These are phyloP conservation scores for Trypoxylon attenuatum DNA, from an alignment of 2,888 invertebrate genomes.

Conservation along the genomic window DNA sequence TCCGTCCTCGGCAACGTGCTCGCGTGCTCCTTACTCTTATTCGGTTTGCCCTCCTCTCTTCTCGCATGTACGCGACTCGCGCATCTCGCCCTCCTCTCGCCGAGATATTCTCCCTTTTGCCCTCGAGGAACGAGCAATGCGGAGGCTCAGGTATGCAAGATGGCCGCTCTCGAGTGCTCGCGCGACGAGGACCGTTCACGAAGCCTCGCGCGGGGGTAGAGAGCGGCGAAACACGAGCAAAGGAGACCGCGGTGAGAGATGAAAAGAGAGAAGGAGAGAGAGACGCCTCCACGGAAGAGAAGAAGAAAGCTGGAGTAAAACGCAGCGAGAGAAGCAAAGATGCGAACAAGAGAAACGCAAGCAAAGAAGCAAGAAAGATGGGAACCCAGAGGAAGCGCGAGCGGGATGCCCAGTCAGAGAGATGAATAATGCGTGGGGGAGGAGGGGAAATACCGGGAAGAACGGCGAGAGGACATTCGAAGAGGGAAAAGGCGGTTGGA, in stretches of 20 bases:
- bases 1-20: conserved; percentile 26
- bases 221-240: too few relatives aligned
- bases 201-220: conserved; percentile 27
- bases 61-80: too few relatives aligned
- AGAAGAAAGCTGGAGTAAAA: conserved; percentile 8
- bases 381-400: conserved; percentile 27
- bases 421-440: conserved; percentile 69
- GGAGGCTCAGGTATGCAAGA: conserved; percentile 76
- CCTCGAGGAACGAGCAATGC: conserved; percentile 75
- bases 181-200: conserved; percentile 45
- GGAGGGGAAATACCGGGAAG: conserved; percentile 51
- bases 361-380: background rate
- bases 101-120: conserved; percentile 75
- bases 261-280: conserved; percentile 31
- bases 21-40: conserved; percentile 52
- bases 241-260: too few relatives aligned
- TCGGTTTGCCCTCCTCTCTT: conserved; percentile 49
- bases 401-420: conserved; percentile 33
- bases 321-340: background rate
- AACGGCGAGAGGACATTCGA: too few relatives aligned
- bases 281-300: conserved; percentile 20
- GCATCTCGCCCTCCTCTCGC: conserved; percentile 63
- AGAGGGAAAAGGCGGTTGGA: conserved; percentile 38
- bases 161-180: conserved; percentile 70
- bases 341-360: conserved; percentile 25